Evolutionary conservation across 92 coral and sea anemone species (phyloP), one percentile per base, ranked within the genome.

Genomic region (Phenganax marumi): DNA sequence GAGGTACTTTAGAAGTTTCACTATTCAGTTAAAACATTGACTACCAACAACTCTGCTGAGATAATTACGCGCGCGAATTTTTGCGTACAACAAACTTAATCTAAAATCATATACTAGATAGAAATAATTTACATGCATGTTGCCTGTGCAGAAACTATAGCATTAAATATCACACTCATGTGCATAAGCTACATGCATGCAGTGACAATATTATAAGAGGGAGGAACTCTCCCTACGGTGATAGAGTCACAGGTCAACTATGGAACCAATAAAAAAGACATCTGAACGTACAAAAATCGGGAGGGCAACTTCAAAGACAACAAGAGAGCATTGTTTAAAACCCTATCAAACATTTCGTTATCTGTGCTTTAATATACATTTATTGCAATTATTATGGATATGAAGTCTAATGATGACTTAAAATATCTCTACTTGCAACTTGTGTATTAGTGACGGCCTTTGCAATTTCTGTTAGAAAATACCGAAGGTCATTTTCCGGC

Each of bases 271-370:
- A 33, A 33, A 66, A 33, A 25, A 66, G 50, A 66, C 72, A 33
- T 48, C 72, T 66, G 72, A 66, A 25, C 3, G 26, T 24, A 66
- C 43, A 2, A 66, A 66, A 25, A 66, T 66, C 50, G 72, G 72
- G 43, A 66, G 72, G 68, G 48, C 19, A 19, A 17, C 43, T 33
- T 5, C 16, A 25, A 66, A 49, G 72, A 66, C 50, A 66, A 66
- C 72, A 66, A 66, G 72, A 66, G 72, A 5, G 49, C 72, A 24
- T 66, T 66, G 72, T 66, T 24, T 6, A 10, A 66, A 66, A 66
- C 7, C 16, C 72, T 23, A 19, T 62, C 49, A 66, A 17, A 33
- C 0, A 66, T 24, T n/a, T 25, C 49, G 43, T 25, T 66, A 66
- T 66, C n/a, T 24, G 49, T 49, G 50, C 68, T 8, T 7, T 16